Conservation (phyloP, 2,797 vertebrate genomes). For the Melopsittacus undulatus region DNA sequence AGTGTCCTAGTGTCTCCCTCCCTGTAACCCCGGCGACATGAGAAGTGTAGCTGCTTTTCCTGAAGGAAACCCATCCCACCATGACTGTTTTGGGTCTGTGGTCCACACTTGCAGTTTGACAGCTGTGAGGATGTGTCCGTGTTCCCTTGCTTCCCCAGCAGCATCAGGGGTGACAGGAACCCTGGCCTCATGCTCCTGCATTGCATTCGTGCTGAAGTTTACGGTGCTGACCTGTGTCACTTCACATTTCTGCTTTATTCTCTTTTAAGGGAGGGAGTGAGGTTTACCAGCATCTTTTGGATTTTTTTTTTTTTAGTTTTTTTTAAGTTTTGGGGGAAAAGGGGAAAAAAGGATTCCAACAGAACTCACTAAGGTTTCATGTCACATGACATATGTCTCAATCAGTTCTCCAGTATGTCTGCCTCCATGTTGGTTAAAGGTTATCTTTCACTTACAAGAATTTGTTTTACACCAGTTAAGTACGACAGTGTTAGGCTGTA, state of each 20-base stretch:
- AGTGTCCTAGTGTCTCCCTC: fast-evolving
- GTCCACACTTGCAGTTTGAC: fast-evolving
- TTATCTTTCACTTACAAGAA: background rate
- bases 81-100: background rate
- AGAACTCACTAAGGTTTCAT: background rate
- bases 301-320: no score
- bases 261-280: background rate
- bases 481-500: background rate
- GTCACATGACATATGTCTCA: background rate
- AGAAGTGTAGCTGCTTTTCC: background rate
- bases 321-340: background rate
- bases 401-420: background rate
- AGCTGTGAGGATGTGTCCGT: fast-evolving
- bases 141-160: fast-evolving
- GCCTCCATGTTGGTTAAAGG: background rate
- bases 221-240: fast-evolving
- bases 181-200: fast-evolving
- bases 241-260: background rate
- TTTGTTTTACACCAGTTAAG: background rate
- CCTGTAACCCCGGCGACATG: fast-evolving
- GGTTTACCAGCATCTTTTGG: background rate
- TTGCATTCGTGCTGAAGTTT: background rate
- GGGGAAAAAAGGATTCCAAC: fast-evolving
- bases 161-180: fast-evolving
- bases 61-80: fast-evolving